These are phyloP conservation scores for Cochlearius cochlearius DNA, from an alignment of 2,113 vertebrate species.

Conservation along the genomic window DNA sequence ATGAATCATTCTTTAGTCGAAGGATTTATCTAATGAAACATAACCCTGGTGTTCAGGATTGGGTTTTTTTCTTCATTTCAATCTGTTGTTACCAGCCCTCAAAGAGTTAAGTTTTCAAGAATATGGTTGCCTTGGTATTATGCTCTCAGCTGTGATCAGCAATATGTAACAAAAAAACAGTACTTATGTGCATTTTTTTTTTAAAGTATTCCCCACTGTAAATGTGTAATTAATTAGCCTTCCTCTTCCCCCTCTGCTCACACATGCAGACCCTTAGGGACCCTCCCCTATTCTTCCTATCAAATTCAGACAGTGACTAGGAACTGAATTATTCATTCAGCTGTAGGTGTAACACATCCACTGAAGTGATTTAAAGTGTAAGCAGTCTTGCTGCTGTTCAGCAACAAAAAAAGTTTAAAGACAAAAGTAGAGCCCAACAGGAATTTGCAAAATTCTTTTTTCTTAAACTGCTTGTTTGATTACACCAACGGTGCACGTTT, in stretches of 20 bases:
- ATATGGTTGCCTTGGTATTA: conserved; percentile 43
- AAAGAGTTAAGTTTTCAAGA: conserved; percentile 50
- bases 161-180: conserved; percentile 41
- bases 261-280: conserved; percentile 77
- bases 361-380: conserved; percentile 50
- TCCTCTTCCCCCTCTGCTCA: conserved; percentile 56
- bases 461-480: conserved; percentile 21
- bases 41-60: not conserved
- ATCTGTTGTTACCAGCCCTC: not conserved
- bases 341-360: conserved; percentile 64
- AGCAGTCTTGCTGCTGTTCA: conserved; percentile 24
- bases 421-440: not conserved
- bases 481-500: not conserved
- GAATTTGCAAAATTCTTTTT: not conserved
- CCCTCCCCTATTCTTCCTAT: conserved; percentile 47
- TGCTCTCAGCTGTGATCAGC: conserved; percentile 54
- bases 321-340: conserved; percentile 65
- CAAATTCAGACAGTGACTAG: conserved; percentile 59
- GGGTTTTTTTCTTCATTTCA: not conserved
- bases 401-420: conserved; percentile 18
- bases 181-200: conserved; percentile 73
- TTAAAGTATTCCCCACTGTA: conserved; percentile 80
- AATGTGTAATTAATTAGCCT: conserved; percentile 87
- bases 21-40: conserved; percentile 11
- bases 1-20: not conserved